A percentile compares a stretch with the other conserved stretches of the same genome.
phyloP scores from a whole-genome alignment of 2,888 invertebrate genomes.

The Cephus spinipes region DNA sequence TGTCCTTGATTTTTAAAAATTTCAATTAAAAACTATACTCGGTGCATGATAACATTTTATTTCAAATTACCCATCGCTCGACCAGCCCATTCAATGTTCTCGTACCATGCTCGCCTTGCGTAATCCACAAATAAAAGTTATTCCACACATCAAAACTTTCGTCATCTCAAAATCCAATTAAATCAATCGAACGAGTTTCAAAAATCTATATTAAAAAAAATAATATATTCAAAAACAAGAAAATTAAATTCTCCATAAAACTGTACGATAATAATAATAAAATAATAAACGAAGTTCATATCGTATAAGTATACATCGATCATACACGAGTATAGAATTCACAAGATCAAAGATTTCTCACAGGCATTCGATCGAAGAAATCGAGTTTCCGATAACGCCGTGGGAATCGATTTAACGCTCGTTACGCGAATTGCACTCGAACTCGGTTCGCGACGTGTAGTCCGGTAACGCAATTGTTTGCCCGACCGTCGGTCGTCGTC shows the following conservation, averaged over 20 bases:
- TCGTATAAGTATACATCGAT: neutral
- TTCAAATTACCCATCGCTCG: neutral
- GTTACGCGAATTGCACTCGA: slow-evolving; percentile 33
- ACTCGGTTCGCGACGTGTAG: slow-evolving; percentile 19
- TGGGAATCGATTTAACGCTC: slow-evolving; percentile 45
- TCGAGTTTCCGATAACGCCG: slow-evolving; percentile 25
- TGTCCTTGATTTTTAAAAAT: neutral
- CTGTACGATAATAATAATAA: neutral
- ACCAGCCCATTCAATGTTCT: neutral
- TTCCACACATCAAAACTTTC: neutral
- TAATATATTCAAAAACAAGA: neutral
- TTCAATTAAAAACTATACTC: neutral
- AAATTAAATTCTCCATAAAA: neutral
- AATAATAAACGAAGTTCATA: neutral
- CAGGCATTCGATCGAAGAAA: neutral
- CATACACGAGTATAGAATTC: neutral
- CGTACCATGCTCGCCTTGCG: too few relatives aligned
- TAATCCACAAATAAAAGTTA: neutral
- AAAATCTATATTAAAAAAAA: neutral
- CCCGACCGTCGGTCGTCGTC: slow-evolving; percentile 12
- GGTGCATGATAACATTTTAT: neutral
- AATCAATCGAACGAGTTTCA: neutral
- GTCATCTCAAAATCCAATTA: neutral
- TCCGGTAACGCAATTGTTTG: slow-evolving; percentile 22
- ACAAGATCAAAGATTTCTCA: neutral